phyloP scores from a whole-genome alignment of 2,888 invertebrate species.

The Drosophila nr. fundita region DNA sequence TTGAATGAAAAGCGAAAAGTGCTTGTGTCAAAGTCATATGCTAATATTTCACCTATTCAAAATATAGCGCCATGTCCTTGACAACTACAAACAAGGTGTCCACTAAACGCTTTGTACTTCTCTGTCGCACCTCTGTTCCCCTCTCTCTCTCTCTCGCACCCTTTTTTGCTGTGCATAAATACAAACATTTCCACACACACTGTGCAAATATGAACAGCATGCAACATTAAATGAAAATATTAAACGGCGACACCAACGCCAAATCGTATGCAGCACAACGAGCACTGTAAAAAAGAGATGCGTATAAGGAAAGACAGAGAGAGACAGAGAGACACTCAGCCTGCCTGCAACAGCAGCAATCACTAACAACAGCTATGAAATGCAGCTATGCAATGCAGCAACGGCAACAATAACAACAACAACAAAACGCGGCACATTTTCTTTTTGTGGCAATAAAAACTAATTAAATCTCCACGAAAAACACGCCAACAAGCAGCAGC shows the following conservation, averaged over 20 bases:
- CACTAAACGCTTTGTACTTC: background rate
- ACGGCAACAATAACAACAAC: conserved; percentile 23
- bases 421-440: conserved; percentile 40
- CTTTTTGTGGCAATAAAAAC: conserved; percentile 68
- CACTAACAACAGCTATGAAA: conserved; percentile 38
- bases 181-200: background rate
- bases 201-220: conserved; percentile 30
- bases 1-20: background rate
- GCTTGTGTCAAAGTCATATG: background rate
- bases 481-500: conserved; percentile 46
- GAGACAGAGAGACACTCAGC: background rate
- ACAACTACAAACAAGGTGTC: background rate
- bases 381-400: conserved; percentile 53
- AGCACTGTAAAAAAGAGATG: background rate
- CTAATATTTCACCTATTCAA: background rate
- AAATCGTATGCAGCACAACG: conserved; percentile 20
- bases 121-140: background rate
- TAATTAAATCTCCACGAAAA: conserved; percentile 73
- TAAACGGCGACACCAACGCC: conserved; percentile 42
- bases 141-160: background rate
- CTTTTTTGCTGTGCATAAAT: background rate
- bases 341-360: conserved; percentile 3
- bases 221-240: conserved; percentile 62
- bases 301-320: background rate
- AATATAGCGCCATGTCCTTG: conserved; percentile 6